Evolutionary conservation across 2,113 vertebrate species (phyloP), one percentile per base, ranked within the genome.

Genomic region (Chunga burmeisteri): DNA sequence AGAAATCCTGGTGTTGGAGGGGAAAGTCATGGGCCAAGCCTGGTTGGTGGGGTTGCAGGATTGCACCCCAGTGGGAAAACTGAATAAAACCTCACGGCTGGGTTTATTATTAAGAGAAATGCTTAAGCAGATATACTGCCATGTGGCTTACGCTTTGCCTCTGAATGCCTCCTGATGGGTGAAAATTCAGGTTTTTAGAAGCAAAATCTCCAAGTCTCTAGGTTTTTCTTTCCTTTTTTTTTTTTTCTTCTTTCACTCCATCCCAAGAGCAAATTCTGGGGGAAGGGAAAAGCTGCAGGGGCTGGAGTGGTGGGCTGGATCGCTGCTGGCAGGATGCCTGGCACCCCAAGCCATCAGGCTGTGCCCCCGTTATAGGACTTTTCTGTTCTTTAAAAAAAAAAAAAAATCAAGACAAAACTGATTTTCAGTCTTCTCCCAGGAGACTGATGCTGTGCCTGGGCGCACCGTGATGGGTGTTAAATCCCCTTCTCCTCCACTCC

Each of bases 391-490:
- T 21, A 25, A 71, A 58, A 67, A 50, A 32, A 44, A 14, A 63
- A 38, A 38, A 27, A 34, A 46, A 27, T 27, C 44, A 81, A 67
- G 81, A 94, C 53, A 62, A 72, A 95, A 68, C 42, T 74, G 26
- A 42, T 94, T 94, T 75, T 21, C 27, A 88, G 17, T 49, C 80
- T 96, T 96, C 89, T 94, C 96, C 93, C 96, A 93, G 77, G 81
- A 80, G 72, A 96, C 86, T 86, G 91, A 46, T 25, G 56, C 66
- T 70, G 55, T 46, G 91, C 83, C 63, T 63, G 46, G 75, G 79
- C 6, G 8, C 25, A 21, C 91, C 72, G 63, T 7, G 18, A 62
- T 62, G 56, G 47, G 73, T 72, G 29, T 86, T 72, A 82, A 88
- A 94, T 71, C 72, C 82, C 63, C 79, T 84, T 86, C 82, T 90